A percentile compares a stretch with the other conserved stretches of the same genome.
phyloP scores from a whole-genome alignment of 2,797 vertebrate species.

The Morus bassanus region DNA sequence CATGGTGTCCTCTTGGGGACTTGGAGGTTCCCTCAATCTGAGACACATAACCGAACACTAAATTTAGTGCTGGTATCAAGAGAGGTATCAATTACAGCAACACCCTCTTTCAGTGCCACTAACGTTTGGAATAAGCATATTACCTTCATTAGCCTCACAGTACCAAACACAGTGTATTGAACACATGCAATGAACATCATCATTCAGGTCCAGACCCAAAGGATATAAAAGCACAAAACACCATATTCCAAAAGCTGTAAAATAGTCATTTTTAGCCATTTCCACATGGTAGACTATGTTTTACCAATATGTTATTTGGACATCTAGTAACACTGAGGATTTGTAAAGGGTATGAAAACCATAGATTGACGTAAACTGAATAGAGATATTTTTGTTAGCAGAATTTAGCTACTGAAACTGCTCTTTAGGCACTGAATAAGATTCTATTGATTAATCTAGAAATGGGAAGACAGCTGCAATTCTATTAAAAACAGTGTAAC shows the following conservation, averaged over 20 bases:
- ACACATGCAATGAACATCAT: neutral
- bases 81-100: neutral
- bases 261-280: neutral
- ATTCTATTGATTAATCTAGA: neutral
- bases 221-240: neutral
- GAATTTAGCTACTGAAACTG: neutral
- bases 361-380: neutral
- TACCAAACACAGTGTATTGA: neutral
- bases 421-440: neutral
- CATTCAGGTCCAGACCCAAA: neutral
- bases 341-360: neutral
- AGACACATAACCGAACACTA: neutral
- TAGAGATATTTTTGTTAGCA: neutral
- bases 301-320: neutral
- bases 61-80: neutral
- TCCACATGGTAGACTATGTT: neutral
- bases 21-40: neutral
- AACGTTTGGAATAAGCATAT: neutral
- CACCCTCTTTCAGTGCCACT: neutral
- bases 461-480: neutral
- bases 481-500: neutral
- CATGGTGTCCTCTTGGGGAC: neutral
- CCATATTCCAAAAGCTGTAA: neutral
- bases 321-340: neutral
- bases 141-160: neutral